A percentile compares a stretch with the other conserved stretches of the same genome.
These are phyloP conservation scores for Okapia johnstoni DNA, from an alignment of 2,113 vertebrate species.

Conservation along the genomic window DNA sequence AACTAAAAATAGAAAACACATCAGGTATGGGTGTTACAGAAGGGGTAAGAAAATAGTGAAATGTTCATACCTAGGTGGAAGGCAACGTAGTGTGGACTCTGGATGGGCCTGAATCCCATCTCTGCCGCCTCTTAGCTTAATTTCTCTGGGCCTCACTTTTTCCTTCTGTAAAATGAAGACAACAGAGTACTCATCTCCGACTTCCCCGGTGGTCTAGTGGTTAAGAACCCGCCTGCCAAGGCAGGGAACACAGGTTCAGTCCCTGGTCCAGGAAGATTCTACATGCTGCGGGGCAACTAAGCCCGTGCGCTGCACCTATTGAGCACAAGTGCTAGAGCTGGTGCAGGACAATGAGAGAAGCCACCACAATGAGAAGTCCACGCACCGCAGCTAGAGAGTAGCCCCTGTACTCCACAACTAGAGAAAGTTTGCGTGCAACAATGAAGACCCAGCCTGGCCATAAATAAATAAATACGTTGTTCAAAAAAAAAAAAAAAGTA, in stretches of 20 bases:
- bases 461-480: neutral
- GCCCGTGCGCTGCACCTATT: neutral
- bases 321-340: neutral
- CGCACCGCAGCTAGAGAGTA: neutral
- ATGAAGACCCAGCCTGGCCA: neutral
- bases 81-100: neutral
- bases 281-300: neutral
- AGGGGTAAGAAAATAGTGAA: neutral
- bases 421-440: neutral
- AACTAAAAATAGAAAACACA: neutral
- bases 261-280: neutral
- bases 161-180: neutral
- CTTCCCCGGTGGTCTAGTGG: neutral
- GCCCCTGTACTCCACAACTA: neutral
- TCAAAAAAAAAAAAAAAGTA: neutral
- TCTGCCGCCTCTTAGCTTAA: neutral
- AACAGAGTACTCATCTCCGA: neutral
- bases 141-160: neutral
- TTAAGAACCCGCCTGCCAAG: neutral
- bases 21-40: neutral
- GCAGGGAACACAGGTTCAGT: rapidly evolving
- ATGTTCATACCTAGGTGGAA: neutral
- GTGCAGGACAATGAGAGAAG: neutral
- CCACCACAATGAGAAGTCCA: neutral
- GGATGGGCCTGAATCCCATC: neutral